These are phyloP conservation scores for Nothobranchius furzeri DNA, from an alignment of 2,113 vertebrate genomes.

Conservation along the genomic window DNA sequence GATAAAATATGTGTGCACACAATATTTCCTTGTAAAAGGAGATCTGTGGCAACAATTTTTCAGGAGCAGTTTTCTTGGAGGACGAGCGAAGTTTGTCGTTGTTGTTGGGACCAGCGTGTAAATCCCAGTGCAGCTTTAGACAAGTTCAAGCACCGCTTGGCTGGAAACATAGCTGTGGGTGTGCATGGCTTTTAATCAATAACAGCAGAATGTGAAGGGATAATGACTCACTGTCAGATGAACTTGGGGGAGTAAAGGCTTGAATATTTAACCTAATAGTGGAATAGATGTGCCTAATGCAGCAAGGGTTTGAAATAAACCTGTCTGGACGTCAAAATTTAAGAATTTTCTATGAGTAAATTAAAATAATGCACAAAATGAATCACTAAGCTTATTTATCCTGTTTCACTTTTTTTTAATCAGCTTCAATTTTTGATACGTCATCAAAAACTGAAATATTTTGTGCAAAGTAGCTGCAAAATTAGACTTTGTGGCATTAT, in stretches of 20 bases:
- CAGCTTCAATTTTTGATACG: neutral
- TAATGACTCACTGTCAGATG: neutral
- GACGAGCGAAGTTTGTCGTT: slow-evolving; percentile 5
- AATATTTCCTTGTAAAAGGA: slow-evolving; percentile 14
- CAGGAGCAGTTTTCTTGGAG: slow-evolving; percentile 7
- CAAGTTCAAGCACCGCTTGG: neutral
- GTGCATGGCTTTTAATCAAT: slow-evolving; percentile 1
- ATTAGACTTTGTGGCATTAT: no score
- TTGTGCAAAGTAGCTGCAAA: no score
- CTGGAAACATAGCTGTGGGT: neutral
- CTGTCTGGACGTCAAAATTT: no score
- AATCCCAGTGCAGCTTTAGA: slow-evolving; percentile 1
- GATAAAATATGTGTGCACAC: slow-evolving; percentile 11
- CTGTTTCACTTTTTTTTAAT: slow-evolving; percentile 19
- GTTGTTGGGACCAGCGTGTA: neutral
- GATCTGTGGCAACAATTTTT: slow-evolving; percentile 16
- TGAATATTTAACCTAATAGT: neutral
- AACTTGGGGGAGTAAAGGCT: neutral
- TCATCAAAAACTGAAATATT: no score
- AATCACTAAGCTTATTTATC: slow-evolving; percentile 23
- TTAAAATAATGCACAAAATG: no score
- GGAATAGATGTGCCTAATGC: rapidly evolving
- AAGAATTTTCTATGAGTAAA: no score
- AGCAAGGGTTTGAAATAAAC: no score
- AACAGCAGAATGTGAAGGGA: neutral